Evolutionary conservation across 2,888 invertebrate species (phyloP).

Genomic region (Pterostichus madidus): DNA sequence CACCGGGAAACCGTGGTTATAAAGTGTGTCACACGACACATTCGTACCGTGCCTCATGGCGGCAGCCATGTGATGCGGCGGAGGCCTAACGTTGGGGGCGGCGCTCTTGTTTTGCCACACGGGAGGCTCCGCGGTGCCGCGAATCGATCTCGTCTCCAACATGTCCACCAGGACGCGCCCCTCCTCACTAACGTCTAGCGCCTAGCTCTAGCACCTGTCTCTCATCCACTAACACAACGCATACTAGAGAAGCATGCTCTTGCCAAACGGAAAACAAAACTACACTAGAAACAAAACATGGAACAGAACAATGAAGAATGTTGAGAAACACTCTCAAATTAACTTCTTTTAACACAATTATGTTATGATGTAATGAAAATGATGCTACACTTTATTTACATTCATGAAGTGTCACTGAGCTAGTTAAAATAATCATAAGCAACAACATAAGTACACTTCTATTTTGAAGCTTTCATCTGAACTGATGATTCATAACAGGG

Average conservation of each 20-base stretch:
- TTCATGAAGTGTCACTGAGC: conserved; percentile 60
- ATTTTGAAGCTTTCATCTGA: conserved; percentile 7
- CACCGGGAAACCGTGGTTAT: not conserved
- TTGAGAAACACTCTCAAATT: conserved; percentile 27
- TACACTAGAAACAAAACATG: conserved; percentile 64
- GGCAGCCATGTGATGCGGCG: conserved; percentile 76
- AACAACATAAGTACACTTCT: conserved; percentile 44
- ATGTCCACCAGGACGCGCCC: conserved; percentile 76
- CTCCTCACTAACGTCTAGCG: too few species aligned
- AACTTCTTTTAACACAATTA: conserved; percentile 37
- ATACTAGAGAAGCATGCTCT: conserved; percentile 69
- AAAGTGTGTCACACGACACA: not conserved
- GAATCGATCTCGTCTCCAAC: conserved; percentile 87
- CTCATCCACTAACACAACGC: conserved; percentile 73
- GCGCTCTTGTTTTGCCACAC: conserved; percentile 82
- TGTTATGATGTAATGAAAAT: conserved; percentile 44
- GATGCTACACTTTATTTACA: conserved; percentile 58
- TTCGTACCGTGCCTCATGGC: conserved; percentile 75
- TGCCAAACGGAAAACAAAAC: conserved; percentile 63
- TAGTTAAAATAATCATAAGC: conserved; percentile 59
- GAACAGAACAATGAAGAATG: conserved; percentile 60
- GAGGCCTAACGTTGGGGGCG: conserved; percentile 75
- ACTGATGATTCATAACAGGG: conserved; percentile 26
- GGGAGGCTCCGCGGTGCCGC: conserved; percentile 83
- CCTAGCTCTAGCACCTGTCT: conserved; percentile 72